phyloP scores from a whole-genome alignment of 2,113 vertebrate genomes.

The Megaceryle maxima region DNA sequence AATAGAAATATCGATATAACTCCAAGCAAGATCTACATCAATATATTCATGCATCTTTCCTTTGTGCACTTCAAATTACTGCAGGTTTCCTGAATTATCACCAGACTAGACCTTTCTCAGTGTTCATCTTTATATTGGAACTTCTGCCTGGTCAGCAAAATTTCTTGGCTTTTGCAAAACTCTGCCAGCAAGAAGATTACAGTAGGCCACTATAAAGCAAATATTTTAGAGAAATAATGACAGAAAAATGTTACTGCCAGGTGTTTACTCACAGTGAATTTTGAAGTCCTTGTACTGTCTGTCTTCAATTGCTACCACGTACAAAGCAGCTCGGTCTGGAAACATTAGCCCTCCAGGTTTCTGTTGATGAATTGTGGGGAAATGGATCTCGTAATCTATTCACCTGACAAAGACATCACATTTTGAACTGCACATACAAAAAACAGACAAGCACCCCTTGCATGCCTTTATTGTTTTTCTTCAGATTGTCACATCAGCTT shows the following conservation, averaged over 20 bases:
- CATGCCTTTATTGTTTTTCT: constrained; percentile 57
- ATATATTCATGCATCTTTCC: not conserved
- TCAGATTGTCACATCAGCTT: constrained; percentile 51
- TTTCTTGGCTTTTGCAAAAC: not conserved
- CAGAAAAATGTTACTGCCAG: not conserved
- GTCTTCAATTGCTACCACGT: constrained; percentile 97
- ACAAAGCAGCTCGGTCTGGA: constrained; percentile 95
- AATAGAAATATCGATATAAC: not conserved
- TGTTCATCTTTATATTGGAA: not conserved
- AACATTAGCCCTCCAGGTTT: constrained; percentile 99
- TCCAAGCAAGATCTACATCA: not conserved
- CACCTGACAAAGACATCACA: constrained; percentile 86
- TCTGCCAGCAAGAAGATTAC: not conserved
- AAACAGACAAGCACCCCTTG: constrained; percentile 71
- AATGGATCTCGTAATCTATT: constrained; percentile 85
- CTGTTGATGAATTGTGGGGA: constrained; percentile 88
- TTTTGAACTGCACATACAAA: constrained; percentile 83
- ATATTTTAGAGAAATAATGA: not conserved
- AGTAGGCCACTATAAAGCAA: not conserved
- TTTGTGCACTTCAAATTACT: not conserved
- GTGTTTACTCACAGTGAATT: constrained; percentile 91
- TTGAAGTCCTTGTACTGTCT: constrained; percentile 99
- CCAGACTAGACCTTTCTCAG: not conserved
- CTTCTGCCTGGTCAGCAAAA: not conserved
- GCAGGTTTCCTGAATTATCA: not conserved